Percentiles rank a stretch among this genome's conserved stretches.
phyloP scores from a whole-genome alignment of 2,888 invertebrate species.

The Masnerella sp. region DNA sequence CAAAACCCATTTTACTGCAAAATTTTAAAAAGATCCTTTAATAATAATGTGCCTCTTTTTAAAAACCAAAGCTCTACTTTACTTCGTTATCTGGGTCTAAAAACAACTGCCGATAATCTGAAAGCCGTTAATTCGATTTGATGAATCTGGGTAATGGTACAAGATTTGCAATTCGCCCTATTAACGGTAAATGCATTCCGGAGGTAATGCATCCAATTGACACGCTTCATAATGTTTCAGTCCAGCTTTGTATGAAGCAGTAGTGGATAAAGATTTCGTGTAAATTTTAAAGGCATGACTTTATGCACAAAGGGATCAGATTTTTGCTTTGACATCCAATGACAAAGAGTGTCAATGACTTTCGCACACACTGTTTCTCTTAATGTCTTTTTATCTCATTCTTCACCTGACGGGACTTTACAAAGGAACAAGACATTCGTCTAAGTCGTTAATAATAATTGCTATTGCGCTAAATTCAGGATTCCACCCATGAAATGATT shows the following conservation, averaged over 20 bases:
- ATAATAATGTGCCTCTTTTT: no score
- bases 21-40: no score
- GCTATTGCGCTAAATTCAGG: background rate
- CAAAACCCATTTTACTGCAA: no score
- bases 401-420: background rate
- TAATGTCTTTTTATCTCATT: slow-evolving; percentile 15
- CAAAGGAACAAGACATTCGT: background rate
- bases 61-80: no score
- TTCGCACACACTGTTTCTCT: slow-evolving; percentile 29
- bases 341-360: slow-evolving; percentile 43
- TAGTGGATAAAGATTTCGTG: slow-evolving; percentile 15
- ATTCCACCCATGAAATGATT: background rate
- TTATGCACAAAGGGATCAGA: slow-evolving; percentile 28
- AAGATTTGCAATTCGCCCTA: background rate
- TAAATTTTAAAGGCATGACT: slow-evolving; percentile 29
- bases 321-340: slow-evolving; percentile 39
- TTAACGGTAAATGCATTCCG: slow-evolving; percentile 6
- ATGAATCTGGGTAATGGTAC: no score
- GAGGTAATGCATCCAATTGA: slow-evolving; percentile 19
- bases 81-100: no score
- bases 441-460: background rate
- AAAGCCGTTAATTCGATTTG: no score
- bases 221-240: slow-evolving; percentile 3
- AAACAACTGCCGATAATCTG: no score
- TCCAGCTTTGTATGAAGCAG: background rate